Conservation (phyloP, 2,113 vertebrate genomes). For the Ammospiza caudacuta region DNA sequence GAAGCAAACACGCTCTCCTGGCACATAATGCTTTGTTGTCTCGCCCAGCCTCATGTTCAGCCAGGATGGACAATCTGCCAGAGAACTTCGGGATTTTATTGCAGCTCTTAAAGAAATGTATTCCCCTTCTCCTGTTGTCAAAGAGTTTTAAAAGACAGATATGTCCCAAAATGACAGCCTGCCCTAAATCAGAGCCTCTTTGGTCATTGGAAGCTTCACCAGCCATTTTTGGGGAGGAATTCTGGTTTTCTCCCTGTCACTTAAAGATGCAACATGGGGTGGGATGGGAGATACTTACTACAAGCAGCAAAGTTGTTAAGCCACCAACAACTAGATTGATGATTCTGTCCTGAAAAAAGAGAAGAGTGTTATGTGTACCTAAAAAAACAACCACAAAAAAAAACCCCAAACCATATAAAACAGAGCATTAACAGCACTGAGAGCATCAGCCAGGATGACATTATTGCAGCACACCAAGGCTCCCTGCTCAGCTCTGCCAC, state of each 20-base stretch:
- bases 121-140: background rate
- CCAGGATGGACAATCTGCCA: background rate
- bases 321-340: constrained; percentile 91
- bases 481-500: background rate
- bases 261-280: fast-evolving
- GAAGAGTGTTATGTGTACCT: background rate
- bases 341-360: constrained; percentile 87
- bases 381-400: background rate
- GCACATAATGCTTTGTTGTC: background rate
- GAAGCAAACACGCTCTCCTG: background rate
- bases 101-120: background rate
- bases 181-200: background rate
- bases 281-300: constrained; percentile 82
- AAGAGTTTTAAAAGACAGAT: background rate
- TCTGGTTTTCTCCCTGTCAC: background rate
- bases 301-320: constrained; percentile 85
- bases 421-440: background rate
- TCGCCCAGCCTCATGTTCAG: background rate
- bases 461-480: background rate
- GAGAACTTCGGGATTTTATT: background rate
- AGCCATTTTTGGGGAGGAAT: background rate
- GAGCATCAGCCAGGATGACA: background rate
- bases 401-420: background rate
- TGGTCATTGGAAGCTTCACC: background rate
- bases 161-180: background rate